A percentile compares a stretch with the other conserved stretches of the same genome.
Evolutionary conservation across 2,113 vertebrate genomes (phyloP).

Genomic region (Gavia stellata): DNA sequence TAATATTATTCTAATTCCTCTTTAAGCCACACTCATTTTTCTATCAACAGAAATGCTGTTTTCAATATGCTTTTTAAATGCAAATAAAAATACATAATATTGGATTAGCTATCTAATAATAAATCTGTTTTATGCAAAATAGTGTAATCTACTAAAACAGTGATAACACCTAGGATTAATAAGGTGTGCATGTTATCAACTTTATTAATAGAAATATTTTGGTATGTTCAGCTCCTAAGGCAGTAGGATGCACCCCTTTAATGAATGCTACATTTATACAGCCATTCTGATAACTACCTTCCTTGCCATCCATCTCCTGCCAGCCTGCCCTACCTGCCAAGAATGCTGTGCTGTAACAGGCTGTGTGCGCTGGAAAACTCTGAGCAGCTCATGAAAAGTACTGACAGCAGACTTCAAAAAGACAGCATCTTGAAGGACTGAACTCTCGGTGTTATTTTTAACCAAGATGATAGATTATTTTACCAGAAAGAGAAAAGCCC

Average conservation of each 20-base stretch:
- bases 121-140: background rate
- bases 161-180: background rate
- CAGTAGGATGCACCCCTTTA: background rate
- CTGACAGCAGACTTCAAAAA: background rate
- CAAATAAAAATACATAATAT: background rate
- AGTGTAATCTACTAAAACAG: background rate
- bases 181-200: background rate
- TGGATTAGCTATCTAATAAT: background rate
- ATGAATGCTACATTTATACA: background rate
- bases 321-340: background rate
- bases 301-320: background rate
- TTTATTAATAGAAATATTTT: background rate
- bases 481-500: background rate
- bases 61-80: background rate
- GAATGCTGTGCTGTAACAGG: background rate
- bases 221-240: background rate
- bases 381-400: background rate
- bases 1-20: background rate
- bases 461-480: background rate
- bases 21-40: background rate
- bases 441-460: background rate
- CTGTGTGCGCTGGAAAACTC: background rate
- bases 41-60: background rate
- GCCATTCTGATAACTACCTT: background rate
- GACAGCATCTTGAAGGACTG: background rate